A percentile compares a stretch with the other conserved stretches of the same genome.
phyloP scores from a whole-genome alignment of 2,797 vertebrate species.

The Sebastes baramenuke region DNA sequence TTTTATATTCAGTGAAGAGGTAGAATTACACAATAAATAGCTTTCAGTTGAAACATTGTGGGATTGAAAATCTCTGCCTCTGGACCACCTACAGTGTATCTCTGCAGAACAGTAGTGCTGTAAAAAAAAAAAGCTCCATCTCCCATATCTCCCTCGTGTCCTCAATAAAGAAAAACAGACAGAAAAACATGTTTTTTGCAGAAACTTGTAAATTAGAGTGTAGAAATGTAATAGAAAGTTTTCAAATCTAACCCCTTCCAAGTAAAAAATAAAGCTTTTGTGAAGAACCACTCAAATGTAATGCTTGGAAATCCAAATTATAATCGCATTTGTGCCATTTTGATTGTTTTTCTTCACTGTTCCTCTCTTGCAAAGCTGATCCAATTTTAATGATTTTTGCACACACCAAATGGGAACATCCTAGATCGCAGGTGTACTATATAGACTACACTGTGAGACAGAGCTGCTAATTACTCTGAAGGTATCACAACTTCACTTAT shows the following conservation, averaged over 20 bases:
- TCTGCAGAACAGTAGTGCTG: conserved; percentile 17
- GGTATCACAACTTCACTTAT: neutral
- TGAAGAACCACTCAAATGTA: neutral
- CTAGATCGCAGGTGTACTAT: neutral
- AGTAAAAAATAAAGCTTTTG: neutral
- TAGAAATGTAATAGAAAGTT: neutral
- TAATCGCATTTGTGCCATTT: neutral
- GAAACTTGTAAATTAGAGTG: neutral
- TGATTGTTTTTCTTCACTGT: neutral
- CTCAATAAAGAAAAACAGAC: neutral
- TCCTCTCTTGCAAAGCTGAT: neutral
- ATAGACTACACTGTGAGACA: neutral
- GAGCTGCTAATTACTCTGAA: neutral
- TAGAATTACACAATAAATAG: conserved; percentile 41
- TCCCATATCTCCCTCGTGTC: neutral
- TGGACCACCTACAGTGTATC: conserved; percentile 37
- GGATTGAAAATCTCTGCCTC: conserved; percentile 25
- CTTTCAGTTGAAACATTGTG: conserved; percentile 23
- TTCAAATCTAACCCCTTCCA: neutral
- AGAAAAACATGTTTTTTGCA: neutral
- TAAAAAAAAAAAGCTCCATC: neutral
- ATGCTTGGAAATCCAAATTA: neutral
- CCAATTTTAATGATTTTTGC: conserved; percentile 1
- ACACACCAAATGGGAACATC: neutral
- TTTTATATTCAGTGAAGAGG: conserved; percentile 29